These are phyloP conservation scores for Rhimphoctona megacephalus DNA, from an alignment of 2,888 invertebrate genomes.

Conservation along the genomic window DNA sequence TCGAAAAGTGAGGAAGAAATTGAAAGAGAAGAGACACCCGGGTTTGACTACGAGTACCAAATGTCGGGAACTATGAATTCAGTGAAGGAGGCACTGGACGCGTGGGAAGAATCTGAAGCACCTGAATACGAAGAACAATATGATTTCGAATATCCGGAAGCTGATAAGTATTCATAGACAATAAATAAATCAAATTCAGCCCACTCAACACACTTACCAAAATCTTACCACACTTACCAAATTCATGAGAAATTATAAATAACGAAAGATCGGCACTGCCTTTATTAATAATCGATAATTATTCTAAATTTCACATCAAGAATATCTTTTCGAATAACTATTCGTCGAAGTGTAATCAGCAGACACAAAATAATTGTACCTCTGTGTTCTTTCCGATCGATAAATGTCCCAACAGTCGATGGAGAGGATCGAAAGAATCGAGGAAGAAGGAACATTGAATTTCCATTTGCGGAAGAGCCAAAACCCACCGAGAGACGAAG, in stretches of 20 bases:
- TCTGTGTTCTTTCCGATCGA: slow-evolving; percentile 1
- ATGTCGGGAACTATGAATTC: slow-evolving; percentile 17
- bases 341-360: neutral
- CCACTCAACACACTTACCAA: neutral
- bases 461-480: slow-evolving; percentile 38
- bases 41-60: slow-evolving; percentile 18
- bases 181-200: neutral
- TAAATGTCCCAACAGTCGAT: neutral
- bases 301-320: neutral
- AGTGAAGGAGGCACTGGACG: slow-evolving; percentile 32
- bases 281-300: neutral
- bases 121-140: slow-evolving; percentile 25
- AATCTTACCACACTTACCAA: too few species aligned
- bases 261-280: neutral
- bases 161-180: slow-evolving; percentile 74
- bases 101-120: neutral
- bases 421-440: slow-evolving; percentile 19
- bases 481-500: slow-evolving; percentile 66
- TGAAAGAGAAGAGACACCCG: slow-evolving; percentile 11
- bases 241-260: neutral
- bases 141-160: slow-evolving; percentile 83
- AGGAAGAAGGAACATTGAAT: slow-evolving; percentile 40
- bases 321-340: neutral
- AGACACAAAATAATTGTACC: neutral
- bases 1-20: slow-evolving; percentile 72